Evolutionary conservation across 2,888 invertebrate species (phyloP), one percentile per base, ranked within the genome.

Genomic region (Vesta saturnalis): DNA sequence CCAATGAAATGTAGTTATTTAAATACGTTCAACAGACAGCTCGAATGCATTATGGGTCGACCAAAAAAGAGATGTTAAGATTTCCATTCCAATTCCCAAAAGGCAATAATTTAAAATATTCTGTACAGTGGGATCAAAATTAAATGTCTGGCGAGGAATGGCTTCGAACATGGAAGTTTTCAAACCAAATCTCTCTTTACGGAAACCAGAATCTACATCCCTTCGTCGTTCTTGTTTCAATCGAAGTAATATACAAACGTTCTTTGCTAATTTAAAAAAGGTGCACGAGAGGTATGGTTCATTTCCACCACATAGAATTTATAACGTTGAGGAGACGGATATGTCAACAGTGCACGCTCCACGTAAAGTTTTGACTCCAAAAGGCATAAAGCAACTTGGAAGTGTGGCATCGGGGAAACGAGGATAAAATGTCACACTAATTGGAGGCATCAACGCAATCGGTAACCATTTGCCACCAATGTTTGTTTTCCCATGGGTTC

Each of bases 391-490:
- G 10, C 30, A 30, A 30, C 10, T 43, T 2, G 30, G 43, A n/a
- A 43, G 43, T 14, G 43, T 43, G 14, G 14, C 43, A 10, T 43
- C 43, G 12, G 12, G 43, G 10, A 12, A 4, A 43, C 2, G 43
- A 43, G 12, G 43, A 3, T 14, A 43, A 14, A 43, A 43, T 43
- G 12, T 43, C 14, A 10, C 43, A 12, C 14, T 43, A 14, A 43
- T 43, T 43, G 43, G 2, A 4, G 43, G 43, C 10, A 43, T 83
- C 47, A 79, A 76, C 73, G 81, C 83, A 10, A 67, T 64, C 63
- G 83, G 82, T 46, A 78, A 76, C 63, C 63, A 67, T 23, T 62
- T 82, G 54, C 58, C 58, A 35, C 43, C 58, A 3, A 43, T 39
- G 58, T 59, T 59, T n/a, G 16, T 59, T 8, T 59, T 59, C 14